Base-by-base conservation (phyloP, 2,113 vertebrate genomes). In the Nothoprocta pentlandii region DNA sequence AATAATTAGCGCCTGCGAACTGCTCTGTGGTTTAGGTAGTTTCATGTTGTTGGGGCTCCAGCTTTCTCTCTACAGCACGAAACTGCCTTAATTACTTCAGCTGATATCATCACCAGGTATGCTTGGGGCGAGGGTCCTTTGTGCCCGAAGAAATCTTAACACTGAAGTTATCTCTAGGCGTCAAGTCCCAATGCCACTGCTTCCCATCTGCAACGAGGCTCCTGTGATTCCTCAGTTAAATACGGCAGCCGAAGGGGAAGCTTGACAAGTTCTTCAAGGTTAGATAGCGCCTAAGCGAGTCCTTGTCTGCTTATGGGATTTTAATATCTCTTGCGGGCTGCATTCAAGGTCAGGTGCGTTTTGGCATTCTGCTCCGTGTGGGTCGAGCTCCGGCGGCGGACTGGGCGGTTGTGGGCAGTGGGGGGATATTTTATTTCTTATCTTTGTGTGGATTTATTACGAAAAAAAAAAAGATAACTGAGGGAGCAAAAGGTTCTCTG, bases 1-100 rank as follows among this genome's bases (percentile, higher is more conserved):
- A 90, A 85, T 94, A 88, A 95, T 97, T 97, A 97, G 95, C 96
- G 95, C 96, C 90, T 95, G 95, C 98, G 96, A 98, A 99, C 99
- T 99, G 99, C 97, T 98, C 98, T 98, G 99, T 99, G 98, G 98
- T 99, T 99, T 99, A 99, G 99, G 99, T 99, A 99, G 99, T 99
- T 99, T 99, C 99, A 99, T 99, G 99, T 99, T 99, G 99, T 99
- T 99, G 99, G 99, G 98, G 98, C 98, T 99, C 97, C 98, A 97
- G 98, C 98, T 98, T 98, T 98, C 98, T 98, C 99, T 98, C 99
- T 98, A 98, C 99, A 99, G 99, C 99, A 99, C 97, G 98, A 99
- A 98, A 99, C 99, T 99, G 99, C 98, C 99, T 99, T 98, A 98
- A 99, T 99, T 98, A 98, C 99, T 98, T 98, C 99, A 99, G 99